Base-by-base conservation (phyloP, 53 echinoderm and acorn worm species). In the Paracentrotus lividus region DNA sequence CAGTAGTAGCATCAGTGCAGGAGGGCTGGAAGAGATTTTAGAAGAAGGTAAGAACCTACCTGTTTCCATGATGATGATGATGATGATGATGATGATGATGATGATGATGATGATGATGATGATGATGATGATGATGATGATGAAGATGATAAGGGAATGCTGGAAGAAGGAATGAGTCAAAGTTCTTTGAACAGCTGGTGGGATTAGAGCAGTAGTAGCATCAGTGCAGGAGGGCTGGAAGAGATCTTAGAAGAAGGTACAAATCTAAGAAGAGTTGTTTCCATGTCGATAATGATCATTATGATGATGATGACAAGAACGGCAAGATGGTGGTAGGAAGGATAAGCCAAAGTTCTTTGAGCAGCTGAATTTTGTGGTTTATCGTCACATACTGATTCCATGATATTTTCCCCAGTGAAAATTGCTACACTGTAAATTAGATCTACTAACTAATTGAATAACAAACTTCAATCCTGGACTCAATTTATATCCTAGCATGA, bases 1-100 rank as follows among this genome's bases (percentile, higher is more conserved):
- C 67, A 66, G 64, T 32, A 66, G 76, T 26, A 91, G 91, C 76
- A 91, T 91, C 91, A 91, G 75, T 34, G 91, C 75, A 75, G 91
- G 51, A 75, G 91, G 76, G 27, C 15, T 75, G 21, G 91, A 91
- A 53, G 76, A 75, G 24, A n/a, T 90, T 47, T 40, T 91, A 10
- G 72, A 33, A 91, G 91, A 91, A 36, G 91, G 91, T 91, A 20
- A 76, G 91, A n/a, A 58, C n/a, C n/a, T 32, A 21, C 4, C 40
- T 40, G 72, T 49, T 49, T 51, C 29, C 27, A 13, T 24, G 26
- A n/a, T 24, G 85, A 45, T 84, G 85, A 49, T 24, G 49, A 84
- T 27, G 52, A 29, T 29, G 51, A 5, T 16, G 47, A 27, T 51
- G 16, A 85, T 52, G 85, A 49, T 85, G 49, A 49, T 84, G 49